Evolutionary conservation across 2,888 invertebrate species (phyloP), one percentile per base, ranked within the genome.

Genomic region (Cephalotes varians): DNA sequence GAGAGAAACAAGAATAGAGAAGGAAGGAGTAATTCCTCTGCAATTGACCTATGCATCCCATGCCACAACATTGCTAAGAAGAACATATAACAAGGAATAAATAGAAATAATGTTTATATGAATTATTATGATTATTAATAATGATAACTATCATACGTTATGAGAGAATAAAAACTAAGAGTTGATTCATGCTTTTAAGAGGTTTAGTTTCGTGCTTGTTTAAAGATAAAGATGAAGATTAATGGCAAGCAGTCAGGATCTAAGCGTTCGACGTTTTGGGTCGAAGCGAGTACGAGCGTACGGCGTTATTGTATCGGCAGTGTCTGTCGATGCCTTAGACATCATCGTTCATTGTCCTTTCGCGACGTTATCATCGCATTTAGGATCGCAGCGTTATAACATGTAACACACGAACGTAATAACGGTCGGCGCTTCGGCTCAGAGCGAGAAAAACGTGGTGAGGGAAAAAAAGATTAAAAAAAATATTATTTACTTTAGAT

Each of bases 101-200:
- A 92, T 93, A 93, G 93, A 93, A 90, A 91, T 93, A 93, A 93
- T 93, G 93, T 94, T 94, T 94, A 93, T 93, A 94, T 93, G 92
- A 91, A 93, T 93, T 92, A 93, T 92, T 93, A 93, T 91, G 90
- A 91, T 90, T 69, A 87, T 92, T 81, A 87, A 81, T 88, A 90
- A 91, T 88, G 87, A 88, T 91, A 47, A 93, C 90, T 92, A 92
- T 90, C 74, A 90, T 93, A 91, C 88, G 92, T 93, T 93, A 92
- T 84, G 85, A 91, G 85, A 91, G 88, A 88, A 83, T 93, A 92
- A 91, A 80, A 92, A 93, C 91, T 92, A 93, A 92, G 91, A 93
- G 91, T 93, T 94, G 92, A 91, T 93, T 94, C 93, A 93, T 93
- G 93, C 93, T 93, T 93, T 92, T 91, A 91, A 93, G 90, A 91